Base-by-base conservation (phyloP, 2,888 invertebrate genomes). In the Phaonia tiefii region DNA sequence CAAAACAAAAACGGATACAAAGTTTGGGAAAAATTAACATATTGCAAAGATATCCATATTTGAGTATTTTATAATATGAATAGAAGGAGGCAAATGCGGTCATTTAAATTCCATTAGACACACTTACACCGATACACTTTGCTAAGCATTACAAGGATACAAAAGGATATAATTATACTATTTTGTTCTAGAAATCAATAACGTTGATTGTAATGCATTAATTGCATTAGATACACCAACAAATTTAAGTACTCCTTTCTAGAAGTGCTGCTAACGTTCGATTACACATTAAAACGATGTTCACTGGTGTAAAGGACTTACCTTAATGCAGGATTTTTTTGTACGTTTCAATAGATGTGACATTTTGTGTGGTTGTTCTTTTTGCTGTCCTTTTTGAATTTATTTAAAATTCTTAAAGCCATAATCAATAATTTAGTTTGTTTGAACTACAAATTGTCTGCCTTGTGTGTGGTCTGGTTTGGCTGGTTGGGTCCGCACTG, bases 241-340 rank as follows among this genome's bases (percentile, higher is more conserved):
- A 56, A 56, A 56, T 58, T 44, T 25, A 13, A 22, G 17, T 46
- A 4, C 13, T 46, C 17, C 5, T 46, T 46, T 46, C 17, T 31
- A 31, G 8, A 31, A 31, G 8, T 5, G 4, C 8, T 31, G 46
- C 46, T n/a, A n/a, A 15, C 60, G 17, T 15, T 60, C 17, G 11
- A 1, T 3, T 3, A n/a, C 10, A 8, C 31, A 39, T 42, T 17
- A 54, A n/a, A 42, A 4, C 11, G 44, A n/a, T 31, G 15, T 31
- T 42, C 39, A 44, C 25, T 71, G 46, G 44, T 25, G 7, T 11
- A 44, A 25, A 17, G 42, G 44, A 15, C 88, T 90, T 86, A 90
- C 90, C 89, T 90, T 90, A 76, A 89, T 85, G 83, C 90, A 90
- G 83, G 90, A 89, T 80, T 90, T 90, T 83, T 90, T 90, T 78